A percentile compares a stretch with the other conserved stretches of the same genome.
Conservation (phyloP, 2,888 invertebrate genomes). For the Synergus japonicus region DNA sequence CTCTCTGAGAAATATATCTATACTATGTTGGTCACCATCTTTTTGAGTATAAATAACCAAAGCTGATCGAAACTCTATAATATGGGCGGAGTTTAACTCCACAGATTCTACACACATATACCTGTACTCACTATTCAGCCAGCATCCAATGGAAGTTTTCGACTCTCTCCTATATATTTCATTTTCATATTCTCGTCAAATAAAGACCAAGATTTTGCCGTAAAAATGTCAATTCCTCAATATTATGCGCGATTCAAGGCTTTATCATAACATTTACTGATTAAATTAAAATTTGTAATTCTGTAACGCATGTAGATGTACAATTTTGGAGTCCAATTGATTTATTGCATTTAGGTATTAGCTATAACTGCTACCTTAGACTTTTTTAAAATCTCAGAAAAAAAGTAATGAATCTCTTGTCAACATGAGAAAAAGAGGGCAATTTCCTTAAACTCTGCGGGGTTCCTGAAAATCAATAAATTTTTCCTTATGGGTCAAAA, state of each 20-base stretch:
- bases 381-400: slow-evolving; percentile 16
- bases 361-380: background rate
- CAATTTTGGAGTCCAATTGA: no score
- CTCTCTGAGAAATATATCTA: background rate
- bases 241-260: no score
- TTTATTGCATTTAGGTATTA: background rate
- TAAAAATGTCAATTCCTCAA: background rate
- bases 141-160: background rate
- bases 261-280: no score
- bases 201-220: background rate
- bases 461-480: background rate
- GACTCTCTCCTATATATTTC: background rate
- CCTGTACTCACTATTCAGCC: no score
- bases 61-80: background rate
- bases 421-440: background rate
- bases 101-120: background rate
- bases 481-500: slow-evolving; percentile 7
- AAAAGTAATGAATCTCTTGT: slow-evolving; percentile 12
- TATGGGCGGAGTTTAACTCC: background rate
- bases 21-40: no score
- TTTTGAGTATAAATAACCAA: no score
- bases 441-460: background rate
- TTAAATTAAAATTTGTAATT: no score
- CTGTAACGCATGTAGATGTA: no score
- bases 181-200: background rate